Percentiles rank a stretch among this genome's conserved stretches.
Conservation (phyloP, 2,113 vertebrate species). For the Gopherus flavomarginatus region DNA sequence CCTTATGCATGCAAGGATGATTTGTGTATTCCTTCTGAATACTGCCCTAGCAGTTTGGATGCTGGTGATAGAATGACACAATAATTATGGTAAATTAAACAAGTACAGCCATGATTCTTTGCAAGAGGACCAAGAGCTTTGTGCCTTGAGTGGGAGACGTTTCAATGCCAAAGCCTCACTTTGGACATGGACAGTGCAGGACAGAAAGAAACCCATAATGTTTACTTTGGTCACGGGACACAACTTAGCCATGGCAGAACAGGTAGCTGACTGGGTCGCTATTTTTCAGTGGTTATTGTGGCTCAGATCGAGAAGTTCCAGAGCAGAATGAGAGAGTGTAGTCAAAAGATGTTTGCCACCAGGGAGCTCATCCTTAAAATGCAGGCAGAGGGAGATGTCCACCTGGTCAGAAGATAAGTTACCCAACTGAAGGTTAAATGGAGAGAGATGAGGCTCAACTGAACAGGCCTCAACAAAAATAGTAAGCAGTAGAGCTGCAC, state of each 20-base stretch:
- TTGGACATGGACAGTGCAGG: neutral
- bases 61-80: neutral
- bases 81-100: neutral
- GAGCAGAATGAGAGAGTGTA: neutral
- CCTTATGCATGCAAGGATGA: neutral
- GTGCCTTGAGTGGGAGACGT: neutral
- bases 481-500: neutral
- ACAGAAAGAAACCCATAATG: neutral
- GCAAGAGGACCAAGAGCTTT: neutral
- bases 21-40: neutral
- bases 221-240: neutral
- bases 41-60: neutral
- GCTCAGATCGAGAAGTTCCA: neutral
- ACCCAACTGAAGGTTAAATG: fast-evolving
- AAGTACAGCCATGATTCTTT: neutral
- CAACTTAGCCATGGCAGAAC: neutral
- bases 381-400: fast-evolving
- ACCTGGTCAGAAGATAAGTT: fast-evolving
- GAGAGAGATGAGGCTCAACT: neutral
- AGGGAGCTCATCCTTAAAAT: neutral
- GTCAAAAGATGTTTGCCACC: neutral
- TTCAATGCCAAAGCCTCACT: neutral
- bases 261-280: neutral
- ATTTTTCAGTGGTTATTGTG: neutral
- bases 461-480: neutral